Base-by-base conservation (phyloP, 2,797 vertebrate genomes). In the Siniperca undulata region DNA sequence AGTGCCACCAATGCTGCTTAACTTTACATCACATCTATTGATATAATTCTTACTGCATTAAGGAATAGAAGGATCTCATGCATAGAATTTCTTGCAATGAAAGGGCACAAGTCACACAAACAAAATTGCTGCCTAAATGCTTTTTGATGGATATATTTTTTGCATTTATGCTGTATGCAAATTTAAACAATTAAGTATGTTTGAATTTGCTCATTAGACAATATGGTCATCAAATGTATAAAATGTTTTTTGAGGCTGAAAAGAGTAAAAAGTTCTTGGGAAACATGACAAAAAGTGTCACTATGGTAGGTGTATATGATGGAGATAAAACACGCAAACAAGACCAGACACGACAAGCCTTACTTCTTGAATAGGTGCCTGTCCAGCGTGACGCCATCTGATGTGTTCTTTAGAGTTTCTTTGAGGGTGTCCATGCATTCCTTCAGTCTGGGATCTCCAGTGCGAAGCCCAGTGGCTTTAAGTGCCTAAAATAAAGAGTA, bases 401-500 rank as follows among this genome's bases (percentile, higher is more conserved):
- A 91, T 20, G 97, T 97, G 82, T 96, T 97, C 84, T 97, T 97
- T 70, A 99, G 95, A 73, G 97, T 97, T 89, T 97, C 95, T 90
- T 97, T 97, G 82, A 99, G 96, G 91, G 97, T 98, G 86, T 99
- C 98, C 98, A 99, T 99, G 88, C 97, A 99, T 93, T 99, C 98
- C 91, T 98, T 99, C 90, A 99, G 93, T 52, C 98, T 95, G 11
- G 98, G 98, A 88, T 99, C 98, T 92, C 97, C 97, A 0, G 97
- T 97, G 79, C 97, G 96, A 81, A 99, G 96, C 92, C 98, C 98
- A 64, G 98, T 99, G 87, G 97, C 96, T 94, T 99, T 99, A 84
- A 99, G 96, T 24, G 98, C 98, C 98, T 99, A 70, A 83, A 89
- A 76, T 12, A 13, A 59, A 27, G 12, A 30, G 19, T 12, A 84